These are phyloP conservation scores for Mustela nigripes DNA, from an alignment of 2,113 vertebrate species.

Conservation along the genomic window DNA sequence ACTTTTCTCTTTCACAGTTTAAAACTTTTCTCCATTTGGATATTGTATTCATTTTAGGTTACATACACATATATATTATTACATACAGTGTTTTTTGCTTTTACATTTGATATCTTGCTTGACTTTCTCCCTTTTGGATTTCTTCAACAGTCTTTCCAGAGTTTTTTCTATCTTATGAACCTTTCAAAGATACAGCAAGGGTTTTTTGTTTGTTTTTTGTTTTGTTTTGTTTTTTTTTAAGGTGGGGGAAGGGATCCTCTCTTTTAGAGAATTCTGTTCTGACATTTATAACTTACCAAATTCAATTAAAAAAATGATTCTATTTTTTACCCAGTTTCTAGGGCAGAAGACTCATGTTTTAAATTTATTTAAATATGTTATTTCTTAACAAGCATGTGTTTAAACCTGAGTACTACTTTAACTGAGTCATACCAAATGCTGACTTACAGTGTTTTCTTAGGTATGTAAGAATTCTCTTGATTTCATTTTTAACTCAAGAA, in stretches of 20 bases:
- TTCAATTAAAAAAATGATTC: background rate
- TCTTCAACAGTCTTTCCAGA: background rate
- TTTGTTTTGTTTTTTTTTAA: background rate
- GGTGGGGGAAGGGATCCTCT: rapidly evolving
- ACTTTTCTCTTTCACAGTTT: background rate
- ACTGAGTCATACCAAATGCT: background rate
- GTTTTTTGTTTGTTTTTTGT: background rate
- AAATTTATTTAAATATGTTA: background rate
- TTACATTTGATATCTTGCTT: background rate
- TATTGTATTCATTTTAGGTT: background rate
- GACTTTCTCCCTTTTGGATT: background rate
- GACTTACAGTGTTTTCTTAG: background rate
- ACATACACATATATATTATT: background rate
- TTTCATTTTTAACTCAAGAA: background rate
- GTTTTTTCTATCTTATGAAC: background rate
- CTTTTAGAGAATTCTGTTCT: background rate
- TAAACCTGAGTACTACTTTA: background rate
- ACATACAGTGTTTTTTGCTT: background rate
- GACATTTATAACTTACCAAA: background rate
- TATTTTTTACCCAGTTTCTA: background rate
- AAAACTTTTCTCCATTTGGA: background rate
- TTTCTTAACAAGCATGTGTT: background rate
- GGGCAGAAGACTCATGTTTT: background rate
- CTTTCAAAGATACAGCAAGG: background rate
- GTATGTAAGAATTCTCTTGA: background rate